These are phyloP conservation scores for Mesoligia furuncula DNA, from an alignment of 2,888 invertebrate species.

Conservation along the genomic window DNA sequence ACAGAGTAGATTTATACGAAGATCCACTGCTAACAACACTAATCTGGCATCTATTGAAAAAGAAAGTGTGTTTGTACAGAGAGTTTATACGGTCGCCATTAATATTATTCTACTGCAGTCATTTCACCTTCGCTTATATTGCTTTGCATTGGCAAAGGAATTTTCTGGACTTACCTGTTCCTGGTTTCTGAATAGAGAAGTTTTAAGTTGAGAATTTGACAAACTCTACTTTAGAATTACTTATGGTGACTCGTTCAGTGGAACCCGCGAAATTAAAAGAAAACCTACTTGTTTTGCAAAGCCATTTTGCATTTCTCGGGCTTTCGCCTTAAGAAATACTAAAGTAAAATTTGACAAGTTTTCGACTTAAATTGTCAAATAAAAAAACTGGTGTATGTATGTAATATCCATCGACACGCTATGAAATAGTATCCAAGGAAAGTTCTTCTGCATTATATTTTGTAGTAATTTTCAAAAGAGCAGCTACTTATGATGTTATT, in stretches of 20 bases:
- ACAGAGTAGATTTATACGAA: neutral
- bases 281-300: too few species aligned
- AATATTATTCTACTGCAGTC: neutral
- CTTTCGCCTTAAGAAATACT: neutral
- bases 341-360: too few species aligned
- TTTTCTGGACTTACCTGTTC: neutral
- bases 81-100: neutral
- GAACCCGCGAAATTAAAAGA: too few species aligned
- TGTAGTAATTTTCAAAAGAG: slow-evolving; percentile 10
- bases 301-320: too few species aligned
- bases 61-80: neutral
- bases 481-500: neutral
- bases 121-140: neutral
- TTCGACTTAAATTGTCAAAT: neutral
- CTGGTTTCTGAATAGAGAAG: neutral
- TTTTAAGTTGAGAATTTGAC: neutral
- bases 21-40: neutral
- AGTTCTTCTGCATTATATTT: neutral
- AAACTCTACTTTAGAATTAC: too few species aligned
- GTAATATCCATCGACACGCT: neutral
- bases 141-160: neutral
- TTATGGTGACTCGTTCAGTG: too few species aligned
- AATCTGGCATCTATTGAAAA: too few species aligned
- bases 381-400: neutral
- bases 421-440: neutral